Percentiles rank a stretch among this genome's conserved stretches.
Conservation (phyloP, 2,113 vertebrate genomes). For the Cygnus buccinator region DNA sequence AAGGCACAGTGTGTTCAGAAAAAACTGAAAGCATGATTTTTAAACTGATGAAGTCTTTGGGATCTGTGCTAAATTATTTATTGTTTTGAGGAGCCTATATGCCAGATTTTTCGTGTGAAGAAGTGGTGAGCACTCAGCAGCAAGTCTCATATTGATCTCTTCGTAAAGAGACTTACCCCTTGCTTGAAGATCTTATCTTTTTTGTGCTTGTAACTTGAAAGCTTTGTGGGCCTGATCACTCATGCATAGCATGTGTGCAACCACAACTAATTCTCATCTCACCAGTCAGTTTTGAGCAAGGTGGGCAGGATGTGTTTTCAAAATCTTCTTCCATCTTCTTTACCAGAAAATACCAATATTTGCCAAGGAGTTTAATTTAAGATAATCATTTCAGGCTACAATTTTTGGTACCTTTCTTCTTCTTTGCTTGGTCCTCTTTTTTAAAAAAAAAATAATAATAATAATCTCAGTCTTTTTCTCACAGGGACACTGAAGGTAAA, state of each 20-base stretch:
- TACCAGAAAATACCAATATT: not conserved
- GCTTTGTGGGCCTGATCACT: accelerated
- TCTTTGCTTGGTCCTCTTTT: not conserved
- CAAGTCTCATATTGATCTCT: not conserved
- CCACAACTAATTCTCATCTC: not conserved
- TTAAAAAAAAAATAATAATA: not conserved
- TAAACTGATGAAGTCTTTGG: not conserved
- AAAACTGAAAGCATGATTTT: not conserved
- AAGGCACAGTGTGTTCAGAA: not conserved
- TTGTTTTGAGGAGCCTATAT: not conserved
- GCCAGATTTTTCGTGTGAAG: not conserved
- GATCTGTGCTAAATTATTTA: not conserved
- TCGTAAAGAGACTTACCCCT: not conserved
- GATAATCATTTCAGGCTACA: not conserved
- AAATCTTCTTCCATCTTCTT: not conserved
- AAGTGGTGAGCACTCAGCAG: not conserved
- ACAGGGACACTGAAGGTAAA: not conserved
- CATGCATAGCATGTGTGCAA: not conserved
- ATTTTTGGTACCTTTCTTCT: not conserved
- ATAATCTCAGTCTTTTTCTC: not conserved
- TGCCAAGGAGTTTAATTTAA: not conserved
- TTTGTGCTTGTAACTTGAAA: not conserved
- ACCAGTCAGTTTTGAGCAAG: not conserved
- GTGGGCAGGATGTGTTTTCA: not conserved
- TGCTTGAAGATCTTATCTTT: not conserved